These are phyloP conservation scores for Agelaius tricolor DNA, from an alignment of 2,113 vertebrate genomes.

Conservation along the genomic window DNA sequence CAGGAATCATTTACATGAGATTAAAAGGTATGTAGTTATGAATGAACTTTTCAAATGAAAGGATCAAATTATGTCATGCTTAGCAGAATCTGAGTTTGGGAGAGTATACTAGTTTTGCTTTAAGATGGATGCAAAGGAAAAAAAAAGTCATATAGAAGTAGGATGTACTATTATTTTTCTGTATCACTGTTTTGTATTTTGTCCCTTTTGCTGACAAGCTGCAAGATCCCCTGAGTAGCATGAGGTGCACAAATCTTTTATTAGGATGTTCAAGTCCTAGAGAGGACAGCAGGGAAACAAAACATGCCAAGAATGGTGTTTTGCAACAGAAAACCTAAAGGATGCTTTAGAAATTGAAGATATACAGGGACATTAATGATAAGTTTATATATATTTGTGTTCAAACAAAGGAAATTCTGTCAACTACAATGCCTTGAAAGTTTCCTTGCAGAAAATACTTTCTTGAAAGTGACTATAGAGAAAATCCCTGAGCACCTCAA, in stretches of 20 bases:
- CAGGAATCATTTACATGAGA: neutral
- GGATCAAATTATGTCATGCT: neutral
- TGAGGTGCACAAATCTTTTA: neutral
- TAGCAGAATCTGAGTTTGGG: neutral
- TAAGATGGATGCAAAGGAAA: neutral
- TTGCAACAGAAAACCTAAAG: neutral
- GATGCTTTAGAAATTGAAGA: neutral
- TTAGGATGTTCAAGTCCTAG: neutral
- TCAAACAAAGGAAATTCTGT: neutral
- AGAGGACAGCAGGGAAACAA: neutral
- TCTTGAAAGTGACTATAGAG: neutral
- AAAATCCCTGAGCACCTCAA: neutral
- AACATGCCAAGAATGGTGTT: neutral
- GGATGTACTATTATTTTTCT: neutral
- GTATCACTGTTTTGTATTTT: neutral
- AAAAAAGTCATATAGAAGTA: neutral
- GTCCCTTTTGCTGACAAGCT: neutral
- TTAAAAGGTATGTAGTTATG: neutral
- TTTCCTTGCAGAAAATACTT: neutral
- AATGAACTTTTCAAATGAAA: neutral
- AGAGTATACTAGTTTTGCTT: neutral
- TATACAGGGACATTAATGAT: neutral
- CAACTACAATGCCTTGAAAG: neutral
- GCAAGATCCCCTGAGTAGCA: too few species aligned
- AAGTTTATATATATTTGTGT: neutral